Percentiles rank a stretch among this genome's conserved stretches.
Conservation (phyloP, 1,140 invertebrate species). For the Platorchestia sp. region DNA sequence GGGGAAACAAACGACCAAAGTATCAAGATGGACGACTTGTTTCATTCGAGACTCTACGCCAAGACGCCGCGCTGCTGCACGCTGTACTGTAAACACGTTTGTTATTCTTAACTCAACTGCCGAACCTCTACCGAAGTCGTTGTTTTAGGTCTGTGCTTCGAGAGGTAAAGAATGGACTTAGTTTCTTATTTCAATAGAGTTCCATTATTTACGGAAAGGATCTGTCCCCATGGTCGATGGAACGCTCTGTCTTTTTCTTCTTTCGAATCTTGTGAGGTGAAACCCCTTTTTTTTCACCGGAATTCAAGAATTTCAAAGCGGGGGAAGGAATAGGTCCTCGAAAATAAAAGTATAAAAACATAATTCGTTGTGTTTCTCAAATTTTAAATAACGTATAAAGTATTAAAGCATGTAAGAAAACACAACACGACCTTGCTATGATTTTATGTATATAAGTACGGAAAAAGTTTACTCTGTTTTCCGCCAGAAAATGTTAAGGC, state of each 20-base stretch:
- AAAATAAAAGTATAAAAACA: background rate
- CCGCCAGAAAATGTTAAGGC: background rate
- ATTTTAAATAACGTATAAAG: background rate
- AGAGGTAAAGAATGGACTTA: background rate
- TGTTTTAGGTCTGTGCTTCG: background rate
- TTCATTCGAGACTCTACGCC: background rate
- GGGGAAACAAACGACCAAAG: conserved; percentile 1
- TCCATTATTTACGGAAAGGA: background rate
- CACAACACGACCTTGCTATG: background rate
- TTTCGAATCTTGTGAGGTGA: background rate
- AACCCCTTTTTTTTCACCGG: background rate
- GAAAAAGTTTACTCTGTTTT: background rate
- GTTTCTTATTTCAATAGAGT: background rate
- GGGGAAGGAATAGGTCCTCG: background rate
- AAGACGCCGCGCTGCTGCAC: background rate
- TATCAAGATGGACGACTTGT: conserved; percentile 22
- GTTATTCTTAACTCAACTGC: conserved; percentile 6
- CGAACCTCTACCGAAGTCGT: background rate
- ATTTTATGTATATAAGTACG: background rate
- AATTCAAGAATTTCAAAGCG: background rate
- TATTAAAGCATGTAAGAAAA: background rate
- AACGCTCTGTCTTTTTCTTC: background rate
- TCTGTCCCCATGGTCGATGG: background rate
- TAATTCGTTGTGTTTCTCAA: too few species aligned
- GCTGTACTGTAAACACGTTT: conserved; percentile 5